Percentiles rank a stretch among this genome's conserved stretches.
Evolutionary conservation across 2,113 vertebrate genomes (phyloP).

Genomic region (Drymodes brunneopygia): DNA sequence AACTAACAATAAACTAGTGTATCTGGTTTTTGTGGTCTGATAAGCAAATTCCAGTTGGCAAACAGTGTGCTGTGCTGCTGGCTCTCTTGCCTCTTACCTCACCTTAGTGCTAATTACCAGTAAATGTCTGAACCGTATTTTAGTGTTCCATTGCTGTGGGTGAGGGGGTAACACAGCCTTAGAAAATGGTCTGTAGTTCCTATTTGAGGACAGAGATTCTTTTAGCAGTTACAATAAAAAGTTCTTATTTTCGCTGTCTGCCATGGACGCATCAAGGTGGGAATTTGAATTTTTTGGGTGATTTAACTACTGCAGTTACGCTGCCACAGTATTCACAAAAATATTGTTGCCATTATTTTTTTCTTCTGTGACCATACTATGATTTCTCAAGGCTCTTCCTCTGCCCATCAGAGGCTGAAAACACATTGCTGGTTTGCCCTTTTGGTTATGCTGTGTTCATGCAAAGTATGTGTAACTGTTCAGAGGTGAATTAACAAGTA

Average conservation of each 20-base stretch:
- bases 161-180: background rate
- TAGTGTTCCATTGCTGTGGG: background rate
- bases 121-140: background rate
- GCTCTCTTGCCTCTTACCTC: background rate
- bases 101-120: background rate
- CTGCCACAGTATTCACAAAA: background rate
- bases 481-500: background rate
- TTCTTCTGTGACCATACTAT: background rate
- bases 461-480: background rate
- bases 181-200: background rate
- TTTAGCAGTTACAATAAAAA: background rate
- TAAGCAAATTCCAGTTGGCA: background rate
- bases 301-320: background rate
- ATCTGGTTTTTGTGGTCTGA: background rate
- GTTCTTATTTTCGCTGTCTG: background rate
- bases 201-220: background rate
- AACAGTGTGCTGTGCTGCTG: background rate
- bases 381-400: background rate
- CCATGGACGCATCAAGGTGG: background rate
- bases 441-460: background rate
- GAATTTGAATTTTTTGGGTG: background rate
- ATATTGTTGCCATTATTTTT: background rate
- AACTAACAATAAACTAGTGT: background rate
- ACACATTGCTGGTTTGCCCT: background rate
- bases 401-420: background rate